Base-by-base conservation (phyloP, 2,797 vertebrate genomes). In the Rhinophrynus dorsalis region DNA sequence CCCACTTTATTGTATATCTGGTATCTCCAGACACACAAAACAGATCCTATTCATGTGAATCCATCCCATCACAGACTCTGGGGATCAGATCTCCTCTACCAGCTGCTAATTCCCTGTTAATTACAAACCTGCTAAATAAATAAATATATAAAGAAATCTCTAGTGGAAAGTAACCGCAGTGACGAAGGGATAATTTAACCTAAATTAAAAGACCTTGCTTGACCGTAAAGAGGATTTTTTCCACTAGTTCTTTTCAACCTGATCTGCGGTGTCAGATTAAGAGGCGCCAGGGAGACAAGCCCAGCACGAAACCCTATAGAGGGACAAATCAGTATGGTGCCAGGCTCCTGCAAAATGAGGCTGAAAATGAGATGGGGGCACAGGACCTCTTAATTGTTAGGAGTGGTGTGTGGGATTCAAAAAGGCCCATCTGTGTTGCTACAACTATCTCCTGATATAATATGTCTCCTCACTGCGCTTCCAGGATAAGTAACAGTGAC, bases 211-310 rank as follows among this genome's bases (percentile, higher is more conserved):
- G 17, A 6, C 21, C 37, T 45, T 9, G 30, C 3, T 40, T 21
- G 30, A 42, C 23, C 6, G 17, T 6, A 18, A 24, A 50, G 23
- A 21, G 18, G 15, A 10, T 29, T 7, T 9, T 4, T 8, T 8
- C 47, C 1, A 13, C 40, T 21, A 3, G 12, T 15, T 13, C 10
- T 17, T 20, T 24, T 26, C 18, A 50, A 70, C 33, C 15, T 24
- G 67, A 70, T 54, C 67, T 12, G 29, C 11, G 58, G 67, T 54
- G 24, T 70, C 21, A 23, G 67, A 55, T 70, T 44, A 21, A 60
- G 12, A 15, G 66, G 48, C 37, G 67, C 58, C 57, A 13, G 5
- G 13, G 13, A 69, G 57, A 20, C 18, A 18, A 32, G 11, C 13
- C 5, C 6, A 6, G 20, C 37, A 3, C 6, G 67, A 62, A 70